Percentiles rank a stretch among this genome's conserved stretches.
These are phyloP conservation scores for Coreius guichenoti DNA, from an alignment of 2,797 vertebrate genomes.

Conservation along the genomic window DNA sequence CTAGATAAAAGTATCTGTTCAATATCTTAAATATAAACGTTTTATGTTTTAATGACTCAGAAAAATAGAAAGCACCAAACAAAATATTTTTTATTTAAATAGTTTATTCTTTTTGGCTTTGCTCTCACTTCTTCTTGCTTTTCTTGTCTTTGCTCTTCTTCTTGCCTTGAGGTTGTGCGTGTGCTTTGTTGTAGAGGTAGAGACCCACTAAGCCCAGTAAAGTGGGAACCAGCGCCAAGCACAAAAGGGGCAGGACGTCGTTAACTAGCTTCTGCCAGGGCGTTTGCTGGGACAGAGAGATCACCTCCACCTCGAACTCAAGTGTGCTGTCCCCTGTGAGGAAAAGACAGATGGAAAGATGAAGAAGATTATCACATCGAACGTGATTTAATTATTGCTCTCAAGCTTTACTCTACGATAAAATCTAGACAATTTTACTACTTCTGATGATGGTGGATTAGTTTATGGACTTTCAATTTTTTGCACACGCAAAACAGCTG, in stretches of 20 bases:
- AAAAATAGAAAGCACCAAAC: constrained; percentile 42
- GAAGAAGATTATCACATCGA: background rate
- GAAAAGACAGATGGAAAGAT: background rate
- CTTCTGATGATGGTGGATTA: background rate
- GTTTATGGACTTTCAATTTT: background rate
- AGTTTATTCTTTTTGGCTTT: constrained; percentile 62
- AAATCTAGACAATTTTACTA: background rate
- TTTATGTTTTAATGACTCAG: constrained; percentile 3
- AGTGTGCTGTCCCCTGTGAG: constrained; percentile 85
- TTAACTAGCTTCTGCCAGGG: constrained; percentile 91
- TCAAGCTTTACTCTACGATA: background rate
- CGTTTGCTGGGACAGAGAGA: constrained; percentile 84
- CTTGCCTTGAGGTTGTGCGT: constrained; percentile 82
- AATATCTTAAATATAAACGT: background rate
- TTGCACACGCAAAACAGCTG: background rate
- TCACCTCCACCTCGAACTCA: constrained; percentile 92
- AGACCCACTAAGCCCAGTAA: constrained; percentile 90
- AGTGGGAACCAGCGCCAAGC: constrained; percentile 88
- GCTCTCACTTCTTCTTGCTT: constrained; percentile 93
- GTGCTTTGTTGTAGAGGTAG: constrained; percentile 93
- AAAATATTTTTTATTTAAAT: constrained; percentile 78
- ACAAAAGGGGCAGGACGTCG: constrained; percentile 85
- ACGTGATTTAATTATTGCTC: background rate
- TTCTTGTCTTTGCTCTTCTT: constrained; percentile 96
- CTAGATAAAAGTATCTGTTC: background rate